Evolutionary conservation across 2,888 invertebrate species (phyloP).

Genomic region (Adineta ricciae): DNA sequence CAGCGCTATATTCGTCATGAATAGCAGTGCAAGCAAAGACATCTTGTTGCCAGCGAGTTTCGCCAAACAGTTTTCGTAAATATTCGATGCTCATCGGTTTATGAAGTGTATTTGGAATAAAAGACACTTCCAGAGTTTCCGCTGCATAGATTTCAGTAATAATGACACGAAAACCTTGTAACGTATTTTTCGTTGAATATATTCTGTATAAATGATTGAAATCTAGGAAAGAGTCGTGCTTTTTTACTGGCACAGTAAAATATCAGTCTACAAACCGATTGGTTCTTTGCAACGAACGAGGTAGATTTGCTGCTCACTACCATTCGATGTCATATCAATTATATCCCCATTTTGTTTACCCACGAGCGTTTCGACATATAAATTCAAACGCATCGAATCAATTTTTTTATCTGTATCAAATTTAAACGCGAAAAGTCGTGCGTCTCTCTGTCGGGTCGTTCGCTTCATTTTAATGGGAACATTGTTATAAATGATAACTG

Average conservation of each 20-base stretch:
- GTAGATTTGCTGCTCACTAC: background rate
- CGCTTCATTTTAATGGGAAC: background rate
- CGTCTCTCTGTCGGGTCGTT: background rate
- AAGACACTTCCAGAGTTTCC: background rate
- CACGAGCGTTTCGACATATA: background rate
- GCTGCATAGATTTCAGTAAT: background rate
- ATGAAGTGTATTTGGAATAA: background rate
- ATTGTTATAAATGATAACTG: background rate
- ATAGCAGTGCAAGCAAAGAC: background rate
- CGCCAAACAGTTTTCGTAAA: background rate
- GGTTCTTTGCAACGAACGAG: background rate
- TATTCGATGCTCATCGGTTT: background rate
- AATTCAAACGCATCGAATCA: background rate
- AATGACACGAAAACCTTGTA: background rate
- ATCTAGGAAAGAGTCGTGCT: background rate
- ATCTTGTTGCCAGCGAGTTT: background rate
- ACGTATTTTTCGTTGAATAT: background rate
- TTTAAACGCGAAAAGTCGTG: background rate
- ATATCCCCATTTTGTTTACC: background rate
- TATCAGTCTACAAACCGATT: background rate
- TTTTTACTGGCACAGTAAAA: no score
- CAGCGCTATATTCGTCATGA: background rate
- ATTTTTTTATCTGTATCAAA: background rate
- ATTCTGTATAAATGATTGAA: background rate
- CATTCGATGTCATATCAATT: background rate